Conservation (phyloP, 2,888 invertebrate species). For the Apotomis turbidana region DNA sequence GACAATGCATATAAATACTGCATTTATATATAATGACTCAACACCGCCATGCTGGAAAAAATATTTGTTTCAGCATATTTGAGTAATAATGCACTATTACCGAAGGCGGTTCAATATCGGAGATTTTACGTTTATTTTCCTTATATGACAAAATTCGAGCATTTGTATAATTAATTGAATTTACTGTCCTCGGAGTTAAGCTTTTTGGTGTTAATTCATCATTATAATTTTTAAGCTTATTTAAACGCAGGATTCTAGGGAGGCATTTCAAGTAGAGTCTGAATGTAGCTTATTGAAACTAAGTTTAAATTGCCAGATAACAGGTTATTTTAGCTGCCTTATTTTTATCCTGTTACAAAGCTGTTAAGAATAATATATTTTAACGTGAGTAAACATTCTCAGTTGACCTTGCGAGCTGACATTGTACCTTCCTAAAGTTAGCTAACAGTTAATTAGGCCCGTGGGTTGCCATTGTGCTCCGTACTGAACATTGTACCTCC, state of each 20-base stretch:
- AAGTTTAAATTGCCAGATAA: not conserved
- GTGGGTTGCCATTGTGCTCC: conserved; percentile 19
- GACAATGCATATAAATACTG: conserved; percentile 66
- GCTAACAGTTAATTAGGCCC: conserved; percentile 25
- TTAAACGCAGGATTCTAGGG: too few relatives aligned
- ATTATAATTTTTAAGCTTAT: too few relatives aligned
- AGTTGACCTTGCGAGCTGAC: conserved; percentile 46
- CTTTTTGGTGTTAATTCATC: too few relatives aligned
- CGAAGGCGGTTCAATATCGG: not conserved
- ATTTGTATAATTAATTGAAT: too few relatives aligned
- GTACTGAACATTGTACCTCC: conserved; percentile 6
- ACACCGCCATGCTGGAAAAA: conserved; percentile 22
- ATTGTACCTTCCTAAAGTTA: conserved; percentile 31
- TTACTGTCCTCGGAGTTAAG: too few relatives aligned
- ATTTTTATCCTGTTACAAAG: not conserved
- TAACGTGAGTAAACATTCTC: conserved; percentile 40
- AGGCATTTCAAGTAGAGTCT: too few relatives aligned
- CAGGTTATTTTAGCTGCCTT: not conserved
- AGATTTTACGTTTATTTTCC: not conserved
- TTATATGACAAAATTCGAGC: not conserved
- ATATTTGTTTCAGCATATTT: conserved; percentile 4
- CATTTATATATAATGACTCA: conserved; percentile 24
- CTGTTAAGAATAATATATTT: conserved; percentile 8
- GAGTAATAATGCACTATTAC: not conserved
- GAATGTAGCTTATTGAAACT: not conserved